Base-by-base conservation (phyloP, 2,888 invertebrate species). In the Spisula subtruncata region DNA sequence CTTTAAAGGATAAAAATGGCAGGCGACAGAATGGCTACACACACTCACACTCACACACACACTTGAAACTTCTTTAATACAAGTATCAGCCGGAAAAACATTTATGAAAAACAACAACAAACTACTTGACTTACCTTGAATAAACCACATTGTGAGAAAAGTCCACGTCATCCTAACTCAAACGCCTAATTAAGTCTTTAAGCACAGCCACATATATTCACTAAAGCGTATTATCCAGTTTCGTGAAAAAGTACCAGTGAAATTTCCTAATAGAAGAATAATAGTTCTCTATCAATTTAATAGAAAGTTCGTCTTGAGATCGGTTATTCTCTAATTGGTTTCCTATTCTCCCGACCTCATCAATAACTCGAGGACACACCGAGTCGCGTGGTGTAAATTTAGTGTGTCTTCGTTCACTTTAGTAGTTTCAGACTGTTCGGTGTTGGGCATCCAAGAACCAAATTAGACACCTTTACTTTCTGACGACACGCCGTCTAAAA, bases 251-350 rank as follows among this genome's bases (percentile, higher is more conserved):
- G 5, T 14, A 18, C 18, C 75, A 75, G 32, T 75, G 29, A 75
- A 75, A 18, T 25, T 35, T 75, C 75, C 75, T 14, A 35, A 75
- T 75, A 75, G 75, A 75, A 75, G 75, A 75, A 75, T 75, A 75
- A 75, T 75, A 75, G 75, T 75, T 75, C 25, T 35, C 75, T 75
- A 75, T 75, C 75, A 75, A 75, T 75, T 75, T 75, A 75, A 75
- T 75, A 75, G 75, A 75, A 75, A 16, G 16, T 75, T 75, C 75
- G 10, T 75, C 75, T 75, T 16, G 12, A 16, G 35, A 18, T 75
- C 35, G 18, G 75, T 75, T 35, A 35, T 75, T 75, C 18, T 75
- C 35, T 75, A 75, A 75, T 75, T 75, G 75, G 35, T 35, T 75
- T 75, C 14, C 75, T 32, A 75, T 71, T 35, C 35, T 75, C 75